Conservation (phyloP, 2,113 vertebrate species). For the Anolis carolinensis region DNA sequence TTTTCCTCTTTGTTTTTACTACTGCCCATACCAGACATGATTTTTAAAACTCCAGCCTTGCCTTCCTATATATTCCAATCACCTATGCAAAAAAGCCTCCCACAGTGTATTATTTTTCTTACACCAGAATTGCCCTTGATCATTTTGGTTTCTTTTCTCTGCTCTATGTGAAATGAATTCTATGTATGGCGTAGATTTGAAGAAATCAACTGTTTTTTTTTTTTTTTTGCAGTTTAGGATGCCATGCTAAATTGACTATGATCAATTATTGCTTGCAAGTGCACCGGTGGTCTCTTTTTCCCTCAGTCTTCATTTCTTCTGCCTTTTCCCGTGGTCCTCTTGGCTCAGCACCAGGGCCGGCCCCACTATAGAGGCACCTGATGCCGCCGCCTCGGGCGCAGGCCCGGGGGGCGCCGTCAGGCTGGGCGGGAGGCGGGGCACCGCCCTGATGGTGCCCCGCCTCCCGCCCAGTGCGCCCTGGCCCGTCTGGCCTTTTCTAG, state of each 20-base stretch:
- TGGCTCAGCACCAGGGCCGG: conserved; percentile 23
- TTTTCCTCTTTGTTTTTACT: too few relatives aligned
- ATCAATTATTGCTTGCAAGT: neutral
- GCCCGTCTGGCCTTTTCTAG: too few relatives aligned
- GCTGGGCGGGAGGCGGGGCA: too few relatives aligned
- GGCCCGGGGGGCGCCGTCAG: too few relatives aligned
- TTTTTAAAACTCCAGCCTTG: neutral
- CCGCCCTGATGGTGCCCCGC: too few relatives aligned
- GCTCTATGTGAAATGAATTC: neutral
- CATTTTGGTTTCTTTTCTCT: neutral
- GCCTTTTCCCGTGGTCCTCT: neutral
- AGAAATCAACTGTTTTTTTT: neutral
- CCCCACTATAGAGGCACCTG: too few relatives aligned
- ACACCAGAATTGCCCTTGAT: too few relatives aligned
- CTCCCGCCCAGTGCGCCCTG: too few relatives aligned
- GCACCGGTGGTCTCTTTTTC: neutral
- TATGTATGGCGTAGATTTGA: neutral
- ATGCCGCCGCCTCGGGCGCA: too few relatives aligned
- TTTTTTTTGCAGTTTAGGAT: neutral
- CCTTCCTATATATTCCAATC: neutral
- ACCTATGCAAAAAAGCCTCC: neutral
- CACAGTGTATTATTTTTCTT: neutral
- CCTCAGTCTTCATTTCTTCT: neutral
- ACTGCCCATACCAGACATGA: too few relatives aligned
- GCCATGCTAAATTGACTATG: neutral